Base-by-base conservation (phyloP, 2,888 invertebrate genomes). In the Galerucella pusilla region DNA sequence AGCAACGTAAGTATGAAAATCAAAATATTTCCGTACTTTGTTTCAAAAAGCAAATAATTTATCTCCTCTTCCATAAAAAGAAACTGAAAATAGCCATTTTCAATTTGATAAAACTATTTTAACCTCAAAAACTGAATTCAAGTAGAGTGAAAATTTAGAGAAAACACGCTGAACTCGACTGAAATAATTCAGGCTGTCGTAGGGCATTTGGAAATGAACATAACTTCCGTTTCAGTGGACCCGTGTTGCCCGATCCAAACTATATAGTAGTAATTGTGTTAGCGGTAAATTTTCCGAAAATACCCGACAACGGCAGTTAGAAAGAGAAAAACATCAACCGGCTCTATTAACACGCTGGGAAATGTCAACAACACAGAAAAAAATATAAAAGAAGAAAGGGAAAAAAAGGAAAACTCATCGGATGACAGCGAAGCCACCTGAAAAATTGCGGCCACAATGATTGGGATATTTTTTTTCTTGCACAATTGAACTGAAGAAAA, bases 171-270 rank as follows among this genome's bases (percentile, higher is more conserved):
- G 67, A 68, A 76, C 63, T 73, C 76, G 60, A 68, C 73, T 71
- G 70, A 74, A 78, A 78, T 76, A 78, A 75, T 71, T 76, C 73
- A 77, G 80, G 77, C 79, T 81, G 77, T 76, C 75, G 76, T 66
- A 72, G 80, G 83, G 81, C 82, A 81, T 83, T 81, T 81, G 83
- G 83, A 85, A 86, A 84, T 85, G 86, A 85, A 85, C 86, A 86
- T 86, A 86, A 86, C 84, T 86, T 86, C 86, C 85, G 83, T 84
- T 82, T 84, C 84, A 84, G 81, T 83, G 85, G 84, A 83, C 84
- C 84, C 84, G 83, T 81, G 83, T 84, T 84, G 85, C 84, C 85
- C 85, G 86, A 86, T 85, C 85, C 85, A 85, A 85, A 86, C 85
- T 84, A 28, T 28, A 28, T n/a, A n/a, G n/a, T 28, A 84, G 85